Conservation (phyloP, 2,113 vertebrate genomes). For the Oxyura jamaicensis region DNA sequence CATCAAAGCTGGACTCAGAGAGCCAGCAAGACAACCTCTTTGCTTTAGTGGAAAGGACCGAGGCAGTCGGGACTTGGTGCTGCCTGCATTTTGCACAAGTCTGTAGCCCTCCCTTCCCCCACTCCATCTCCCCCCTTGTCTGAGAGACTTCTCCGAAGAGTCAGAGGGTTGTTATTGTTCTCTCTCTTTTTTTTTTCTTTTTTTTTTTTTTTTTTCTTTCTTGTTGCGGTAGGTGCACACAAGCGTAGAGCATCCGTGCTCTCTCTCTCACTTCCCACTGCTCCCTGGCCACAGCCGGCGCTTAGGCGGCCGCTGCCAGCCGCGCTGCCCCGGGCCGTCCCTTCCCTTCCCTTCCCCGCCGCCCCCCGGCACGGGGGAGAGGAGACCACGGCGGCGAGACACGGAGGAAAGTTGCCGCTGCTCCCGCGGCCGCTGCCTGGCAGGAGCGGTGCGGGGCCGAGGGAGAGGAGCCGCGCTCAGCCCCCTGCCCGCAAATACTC, state of each 20-base stretch:
- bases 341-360: neutral
- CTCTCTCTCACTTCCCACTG: neutral
- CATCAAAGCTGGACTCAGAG: neutral
- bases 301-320: neutral
- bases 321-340: neutral
- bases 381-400: no score
- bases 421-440: neutral
- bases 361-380: neutral
- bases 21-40: neutral
- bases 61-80: neutral
- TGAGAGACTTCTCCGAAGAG: conserved; percentile 25
- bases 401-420: neutral
- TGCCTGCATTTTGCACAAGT: neutral
- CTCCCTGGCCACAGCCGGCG: neutral
- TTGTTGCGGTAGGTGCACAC: neutral
- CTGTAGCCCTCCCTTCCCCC: conserved; percentile 32
- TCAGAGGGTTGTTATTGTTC: conserved; percentile 3
- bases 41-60: neutral
- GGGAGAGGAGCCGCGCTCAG: neutral
- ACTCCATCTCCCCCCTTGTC: neutral
- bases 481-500: neutral
- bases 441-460: neutral
- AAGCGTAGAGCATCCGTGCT: fast-evolving
- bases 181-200: neutral
- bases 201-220: no score